Base-by-base conservation (phyloP, 2,113 vertebrate species). In the Sylvietta virens region DNA sequence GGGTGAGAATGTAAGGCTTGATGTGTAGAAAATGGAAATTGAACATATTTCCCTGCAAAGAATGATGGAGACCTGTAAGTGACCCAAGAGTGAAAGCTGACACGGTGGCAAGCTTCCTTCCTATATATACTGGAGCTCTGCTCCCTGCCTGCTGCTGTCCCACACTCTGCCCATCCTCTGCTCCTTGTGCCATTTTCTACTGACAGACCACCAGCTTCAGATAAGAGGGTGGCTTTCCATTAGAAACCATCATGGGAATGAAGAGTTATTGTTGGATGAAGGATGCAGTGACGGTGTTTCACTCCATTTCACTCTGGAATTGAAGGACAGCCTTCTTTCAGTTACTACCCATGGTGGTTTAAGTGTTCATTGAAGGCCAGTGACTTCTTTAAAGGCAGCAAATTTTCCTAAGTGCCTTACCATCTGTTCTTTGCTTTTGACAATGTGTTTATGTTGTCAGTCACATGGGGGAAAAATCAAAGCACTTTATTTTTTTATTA, bases 401-500 rank as follows among this genome's bases (percentile, higher is more conserved):
- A 80, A 65, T 30, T 93, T 90, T 90, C 54, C 54, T 83, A 95
- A 96, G 85, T 77, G 56, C 62, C 39, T 96, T 82, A 80, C 74
- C 79, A 93, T 95, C 74, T 94, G 79, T 80, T 95, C 90, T 48
- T 17, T 92, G 54, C 78, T 76, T 90, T 79, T 88, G 84, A 83
- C 88, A 88, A 80, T 1, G 30, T 95, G 90, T 95, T 97, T 95
- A 90, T 91, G 47, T 88, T 94, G 85, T 86, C 64, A 93, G 88
- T 85, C 90, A 69, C 67, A 58, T 27, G 61, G n/a, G 37, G 42
- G 28, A 10, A 83, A 67, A 78, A 78, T 91, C 71, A 92, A 93
- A 94, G 71, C 0, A 0, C 30, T 91, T 91, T 20, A 37, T 87
- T 58, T 50, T 89, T 94, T 95, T 91, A 66, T 85, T 94, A 95